Base-by-base conservation (phyloP, 2,888 invertebrate genomes). In the Notodonta ziczac region DNA sequence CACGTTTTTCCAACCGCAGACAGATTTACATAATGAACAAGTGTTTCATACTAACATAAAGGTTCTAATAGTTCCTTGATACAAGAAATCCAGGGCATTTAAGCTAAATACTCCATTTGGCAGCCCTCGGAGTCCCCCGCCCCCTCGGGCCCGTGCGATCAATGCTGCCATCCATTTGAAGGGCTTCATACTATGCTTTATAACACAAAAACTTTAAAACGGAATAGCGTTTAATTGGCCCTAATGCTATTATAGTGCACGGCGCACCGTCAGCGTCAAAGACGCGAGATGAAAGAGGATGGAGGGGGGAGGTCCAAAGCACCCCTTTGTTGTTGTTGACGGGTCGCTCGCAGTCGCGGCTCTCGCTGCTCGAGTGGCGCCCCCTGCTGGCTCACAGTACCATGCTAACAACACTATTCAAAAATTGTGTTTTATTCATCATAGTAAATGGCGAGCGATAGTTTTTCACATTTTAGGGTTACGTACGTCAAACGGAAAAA, bases 31-130 rank as follows among this genome's bases (percentile, higher is more conserved):
- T n/a, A 50, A 50, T 50, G 48, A 50, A 3, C 14, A 24, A 50
- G 48, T 50, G 14, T 50, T 50, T 50, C 48, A 50, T 50, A n/a
- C 48, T 9, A n/a, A 50, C 14, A 50, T 50, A 50, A 50, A 50
- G 48, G 48, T 14, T 50, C 2, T 44, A 44, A 24, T 24, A 24
- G 24, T 24, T 24, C 24, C 24, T 24, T 16, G 14, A 50, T 50
- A 16, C 48, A 2, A 50, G 48, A 50, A 13, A 50, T 50, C n/a
- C 48, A 14, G 48, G 48, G 14, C 1, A 50, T 50, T 50, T 50
- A 14, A 50, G 48, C 48, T 50, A 9, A 50, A n/a, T 50, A 50
- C 48, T 4, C 48, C 14, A 50, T 50, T 50, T 50, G 48, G 48
- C 48, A 50, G 14, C 14, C 48, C 48, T n/a, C 48, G 14, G 48